These are phyloP conservation scores for Megalops atlanticus DNA, from an alignment of 2,113 vertebrate species.

Conservation along the genomic window DNA sequence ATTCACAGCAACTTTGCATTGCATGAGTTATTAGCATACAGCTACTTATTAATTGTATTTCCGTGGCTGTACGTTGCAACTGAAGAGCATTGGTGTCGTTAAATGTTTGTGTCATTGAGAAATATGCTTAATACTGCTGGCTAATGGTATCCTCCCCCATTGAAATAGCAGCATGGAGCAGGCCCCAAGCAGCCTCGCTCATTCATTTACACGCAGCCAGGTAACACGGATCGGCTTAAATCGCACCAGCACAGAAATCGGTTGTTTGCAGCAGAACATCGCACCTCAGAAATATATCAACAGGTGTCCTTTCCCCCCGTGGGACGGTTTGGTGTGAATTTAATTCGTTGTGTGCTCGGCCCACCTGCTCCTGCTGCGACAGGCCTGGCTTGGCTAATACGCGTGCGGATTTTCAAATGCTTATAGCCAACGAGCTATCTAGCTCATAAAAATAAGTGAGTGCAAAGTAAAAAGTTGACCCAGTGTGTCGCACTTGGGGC, in stretches of 20 bases:
- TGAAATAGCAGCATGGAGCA: conserved; percentile 66
- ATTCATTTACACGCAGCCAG: conserved; percentile 54
- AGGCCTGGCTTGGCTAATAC: conserved; percentile 55
- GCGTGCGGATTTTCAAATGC: conserved; percentile 37
- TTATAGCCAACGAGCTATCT: not conserved
- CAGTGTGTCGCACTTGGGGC: not conserved
- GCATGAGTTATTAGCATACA: not conserved
- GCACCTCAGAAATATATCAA: not conserved
- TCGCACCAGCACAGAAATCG: not conserved
- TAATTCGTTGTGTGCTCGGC: conserved; percentile 65
- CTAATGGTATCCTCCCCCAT: conserved; percentile 38
- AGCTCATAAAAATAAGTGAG: not conserved
- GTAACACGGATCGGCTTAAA: not conserved
- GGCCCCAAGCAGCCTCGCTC: conserved; percentile 52
- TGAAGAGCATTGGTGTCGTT: not conserved
- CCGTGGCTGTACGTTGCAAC: not conserved
- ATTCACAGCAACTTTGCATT: not conserved
- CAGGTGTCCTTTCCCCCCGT: conserved; percentile 36
- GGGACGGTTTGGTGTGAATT: conserved; percentile 37
- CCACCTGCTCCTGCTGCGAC: conserved; percentile 60
- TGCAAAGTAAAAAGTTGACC: not conserved
- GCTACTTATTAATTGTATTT: not conserved
- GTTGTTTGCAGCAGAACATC: not conserved
- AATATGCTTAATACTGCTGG: not conserved
- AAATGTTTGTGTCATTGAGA: not conserved